Conservation (phyloP, 2,797 vertebrate species). For the Aeoliscus strigatus region DNA sequence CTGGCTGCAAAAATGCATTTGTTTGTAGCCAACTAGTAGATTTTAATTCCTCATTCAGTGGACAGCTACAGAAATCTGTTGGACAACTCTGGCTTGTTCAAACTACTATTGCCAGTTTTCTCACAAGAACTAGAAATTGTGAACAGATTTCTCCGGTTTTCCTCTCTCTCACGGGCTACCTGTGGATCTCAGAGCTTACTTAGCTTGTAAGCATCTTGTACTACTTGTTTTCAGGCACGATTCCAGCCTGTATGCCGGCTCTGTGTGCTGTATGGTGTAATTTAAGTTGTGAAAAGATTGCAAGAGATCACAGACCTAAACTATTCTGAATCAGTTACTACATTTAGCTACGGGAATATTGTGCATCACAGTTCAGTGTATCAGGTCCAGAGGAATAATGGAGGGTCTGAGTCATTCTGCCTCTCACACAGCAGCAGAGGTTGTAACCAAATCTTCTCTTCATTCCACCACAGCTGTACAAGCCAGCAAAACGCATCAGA, state of each 20-base stretch:
- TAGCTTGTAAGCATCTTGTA: not conserved
- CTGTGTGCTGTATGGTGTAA: no score
- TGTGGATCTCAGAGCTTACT: not conserved
- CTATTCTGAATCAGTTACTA: not conserved
- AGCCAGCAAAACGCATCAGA: no score
- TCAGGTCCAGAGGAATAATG: no score
- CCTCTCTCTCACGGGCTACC: not conserved
- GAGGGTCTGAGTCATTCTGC: no score
- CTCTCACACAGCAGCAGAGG: no score
- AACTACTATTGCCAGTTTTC: not conserved
- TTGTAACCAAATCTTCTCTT: no score
- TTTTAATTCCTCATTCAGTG: not conserved
- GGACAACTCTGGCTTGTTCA: not conserved
- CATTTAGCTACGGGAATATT: no score
- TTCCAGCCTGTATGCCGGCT: no score
- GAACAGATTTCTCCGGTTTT: not conserved
- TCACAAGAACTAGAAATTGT: not conserved
- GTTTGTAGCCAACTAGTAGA: not conserved
- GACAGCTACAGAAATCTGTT: not conserved
- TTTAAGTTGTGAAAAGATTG: not conserved
- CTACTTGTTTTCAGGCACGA: no score
- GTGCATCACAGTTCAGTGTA: no score
- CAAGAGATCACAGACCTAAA: no score
- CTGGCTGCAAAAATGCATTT: not conserved
- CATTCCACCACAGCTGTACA: no score